A percentile compares a stretch with the other conserved stretches of the same genome.
Conservation (phyloP, 2,113 vertebrate genomes). For the Erythrolamprus reginae region DNA sequence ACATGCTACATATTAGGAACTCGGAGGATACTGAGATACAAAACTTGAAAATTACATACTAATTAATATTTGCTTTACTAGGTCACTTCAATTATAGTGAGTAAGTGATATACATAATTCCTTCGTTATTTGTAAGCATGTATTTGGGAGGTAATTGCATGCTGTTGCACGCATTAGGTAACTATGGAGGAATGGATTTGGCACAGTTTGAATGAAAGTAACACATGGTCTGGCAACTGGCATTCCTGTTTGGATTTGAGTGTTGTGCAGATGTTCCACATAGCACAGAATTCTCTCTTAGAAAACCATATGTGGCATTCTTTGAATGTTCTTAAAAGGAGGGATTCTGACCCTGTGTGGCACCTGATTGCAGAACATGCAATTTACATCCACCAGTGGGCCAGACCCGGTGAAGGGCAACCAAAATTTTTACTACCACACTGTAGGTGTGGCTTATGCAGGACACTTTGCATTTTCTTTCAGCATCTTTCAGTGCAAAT, state of each 20-base stretch:
- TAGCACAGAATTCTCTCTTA: background rate
- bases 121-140: slow-evolving; percentile 47
- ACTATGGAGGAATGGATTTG: slow-evolving; percentile 13
- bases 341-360: background rate
- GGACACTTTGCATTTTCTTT: too few relatives aligned
- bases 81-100: slow-evolving; percentile 39
- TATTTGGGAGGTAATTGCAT: slow-evolving; percentile 46
- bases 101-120: slow-evolving; percentile 39
- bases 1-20: background rate
- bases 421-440: too few relatives aligned
- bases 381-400: background rate
- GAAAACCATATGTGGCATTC: background rate
- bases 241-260: background rate
- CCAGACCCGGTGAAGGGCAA: too few relatives aligned
- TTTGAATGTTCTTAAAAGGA: background rate
- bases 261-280: background rate
- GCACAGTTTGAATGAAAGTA: background rate
- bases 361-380: background rate
- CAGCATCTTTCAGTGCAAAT: too few relatives aligned
- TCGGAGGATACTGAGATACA: slow-evolving; percentile 10
- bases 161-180: slow-evolving; percentile 28
- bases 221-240: background rate
- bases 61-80: slow-evolving; percentile 39
- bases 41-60: slow-evolving; percentile 28
- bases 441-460: too few relatives aligned